Percentiles rank a stretch among this genome's conserved stretches.
These are phyloP conservation scores for Lottia gigantea DNA, from an alignment of 2,888 invertebrate species.

Conservation along the genomic window DNA sequence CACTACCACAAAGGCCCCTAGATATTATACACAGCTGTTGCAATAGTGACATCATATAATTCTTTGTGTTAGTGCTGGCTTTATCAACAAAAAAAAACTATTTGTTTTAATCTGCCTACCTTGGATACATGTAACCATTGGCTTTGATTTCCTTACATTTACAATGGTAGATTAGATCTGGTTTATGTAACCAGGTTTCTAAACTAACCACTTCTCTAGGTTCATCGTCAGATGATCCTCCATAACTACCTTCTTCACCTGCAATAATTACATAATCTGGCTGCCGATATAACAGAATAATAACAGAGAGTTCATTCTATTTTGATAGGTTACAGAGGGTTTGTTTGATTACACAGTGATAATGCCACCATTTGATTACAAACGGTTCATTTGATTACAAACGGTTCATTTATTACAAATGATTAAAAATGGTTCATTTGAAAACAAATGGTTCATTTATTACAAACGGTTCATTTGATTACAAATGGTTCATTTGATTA, in stretches of 20 bases:
- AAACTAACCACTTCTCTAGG: slow-evolving; percentile 75
- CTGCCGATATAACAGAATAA: too few species aligned
- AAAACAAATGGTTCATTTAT: background rate
- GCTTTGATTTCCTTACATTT: slow-evolving; percentile 92
- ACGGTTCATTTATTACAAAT: background rate
- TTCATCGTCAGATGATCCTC: slow-evolving; percentile 75
- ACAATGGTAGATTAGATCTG: slow-evolving; percentile 87
- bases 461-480: background rate
- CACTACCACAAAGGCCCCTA: too few species aligned
- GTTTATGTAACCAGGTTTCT: slow-evolving; percentile 82
- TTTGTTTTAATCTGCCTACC: slow-evolving; percentile 64
- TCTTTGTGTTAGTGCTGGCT: too few species aligned
- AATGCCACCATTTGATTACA: too few species aligned
- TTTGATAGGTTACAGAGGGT: too few species aligned
- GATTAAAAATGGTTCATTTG: too few species aligned
- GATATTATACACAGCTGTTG: too few species aligned
- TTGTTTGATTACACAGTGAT: too few species aligned
- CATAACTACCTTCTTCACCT: slow-evolving; percentile 45
- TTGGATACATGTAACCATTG: slow-evolving; percentile 87
- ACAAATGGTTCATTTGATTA: background rate
- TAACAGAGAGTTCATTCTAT: too few species aligned
- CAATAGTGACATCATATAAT: too few species aligned
- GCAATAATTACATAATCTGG: background rate
- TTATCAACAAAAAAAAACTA: too few species aligned
- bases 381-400: background rate